A percentile compares a stretch with the other conserved stretches of the same genome.
These are phyloP conservation scores for Petrophora chlorosata DNA, from an alignment of 2,888 invertebrate species.

Conservation along the genomic window DNA sequence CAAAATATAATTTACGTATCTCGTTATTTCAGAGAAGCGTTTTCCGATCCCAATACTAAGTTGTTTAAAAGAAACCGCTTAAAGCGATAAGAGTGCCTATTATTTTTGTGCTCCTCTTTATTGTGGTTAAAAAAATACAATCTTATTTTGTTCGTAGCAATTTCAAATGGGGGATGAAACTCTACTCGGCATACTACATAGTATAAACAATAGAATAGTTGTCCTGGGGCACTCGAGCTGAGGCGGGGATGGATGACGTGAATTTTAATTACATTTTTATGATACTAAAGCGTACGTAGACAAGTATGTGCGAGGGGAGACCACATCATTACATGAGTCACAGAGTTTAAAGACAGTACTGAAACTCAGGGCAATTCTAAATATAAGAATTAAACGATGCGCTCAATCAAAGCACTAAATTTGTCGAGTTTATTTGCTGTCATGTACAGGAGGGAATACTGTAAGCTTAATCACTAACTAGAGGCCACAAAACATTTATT, in stretches of 20 bases:
- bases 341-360: background rate
- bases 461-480: too few relatives aligned
- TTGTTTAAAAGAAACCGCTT: conserved; percentile 43
- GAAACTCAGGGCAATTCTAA: background rate
- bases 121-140: background rate
- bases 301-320: conserved; percentile 72
- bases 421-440: too few relatives aligned
- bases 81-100: conserved; percentile 36
- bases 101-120: background rate
- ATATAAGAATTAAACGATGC: too few relatives aligned
- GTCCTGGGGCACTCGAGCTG: conserved; percentile 53
- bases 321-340: conserved; percentile 43
- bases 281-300: conserved; percentile 69
- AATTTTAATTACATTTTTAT: conserved; percentile 82
- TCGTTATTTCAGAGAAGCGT: conserved; percentile 46
- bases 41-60: conserved; percentile 42
- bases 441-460: too few relatives aligned
- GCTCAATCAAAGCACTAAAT: too few relatives aligned
- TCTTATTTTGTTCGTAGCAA: conserved; percentile 36
- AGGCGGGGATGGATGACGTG: conserved; percentile 62
- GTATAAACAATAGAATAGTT: conserved; percentile 68
- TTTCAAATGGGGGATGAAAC: conserved; percentile 47
- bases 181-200: conserved; percentile 42
- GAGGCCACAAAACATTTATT: background rate
- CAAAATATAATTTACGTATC: conserved; percentile 49